phyloP scores from a whole-genome alignment of 2,113 vertebrate species.

The Proteles cristata region DNA sequence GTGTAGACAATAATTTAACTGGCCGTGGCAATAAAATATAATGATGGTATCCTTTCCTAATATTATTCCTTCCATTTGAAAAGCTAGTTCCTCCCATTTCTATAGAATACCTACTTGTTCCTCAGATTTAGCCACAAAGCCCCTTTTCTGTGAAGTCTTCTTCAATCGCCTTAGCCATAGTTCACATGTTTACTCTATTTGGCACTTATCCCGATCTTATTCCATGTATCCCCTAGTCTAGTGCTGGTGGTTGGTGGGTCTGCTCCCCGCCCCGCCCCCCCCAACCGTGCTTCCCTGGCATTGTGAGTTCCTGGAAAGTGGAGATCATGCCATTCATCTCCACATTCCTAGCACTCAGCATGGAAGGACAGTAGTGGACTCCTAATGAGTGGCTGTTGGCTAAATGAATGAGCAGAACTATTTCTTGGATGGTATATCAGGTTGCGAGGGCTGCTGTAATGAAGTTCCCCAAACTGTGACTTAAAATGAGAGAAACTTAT shows the following conservation, averaged over 20 bases:
- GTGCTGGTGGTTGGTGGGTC: not conserved
- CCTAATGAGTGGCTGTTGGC: not conserved
- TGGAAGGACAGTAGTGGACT: not conserved
- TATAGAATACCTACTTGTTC: not conserved
- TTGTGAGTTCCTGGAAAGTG: not conserved
- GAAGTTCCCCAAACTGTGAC: not conserved
- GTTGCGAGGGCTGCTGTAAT: not conserved
- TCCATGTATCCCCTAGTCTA: not conserved
- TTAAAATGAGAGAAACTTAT: not conserved
- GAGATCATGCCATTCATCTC: not conserved
- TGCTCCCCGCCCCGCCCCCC: not conserved
- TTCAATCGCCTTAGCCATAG: too few species aligned
- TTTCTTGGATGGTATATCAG: not conserved
- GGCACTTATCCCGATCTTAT: not conserved
- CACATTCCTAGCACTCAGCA: not conserved
- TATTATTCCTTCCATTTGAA: not conserved
- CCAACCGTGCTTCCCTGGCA: fast-evolving
- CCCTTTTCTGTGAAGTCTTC: not conserved
- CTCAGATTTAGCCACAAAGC: not conserved
- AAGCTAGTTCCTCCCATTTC: not conserved
- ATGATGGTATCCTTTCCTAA: not conserved
- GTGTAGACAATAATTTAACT: not conserved
- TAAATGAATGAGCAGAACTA: not conserved
- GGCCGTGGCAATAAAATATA: not conserved
- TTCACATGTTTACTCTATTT: not conserved